Evolutionary conservation across 2,888 invertebrate species (phyloP).

Genomic region (Apoda limacodes): DNA sequence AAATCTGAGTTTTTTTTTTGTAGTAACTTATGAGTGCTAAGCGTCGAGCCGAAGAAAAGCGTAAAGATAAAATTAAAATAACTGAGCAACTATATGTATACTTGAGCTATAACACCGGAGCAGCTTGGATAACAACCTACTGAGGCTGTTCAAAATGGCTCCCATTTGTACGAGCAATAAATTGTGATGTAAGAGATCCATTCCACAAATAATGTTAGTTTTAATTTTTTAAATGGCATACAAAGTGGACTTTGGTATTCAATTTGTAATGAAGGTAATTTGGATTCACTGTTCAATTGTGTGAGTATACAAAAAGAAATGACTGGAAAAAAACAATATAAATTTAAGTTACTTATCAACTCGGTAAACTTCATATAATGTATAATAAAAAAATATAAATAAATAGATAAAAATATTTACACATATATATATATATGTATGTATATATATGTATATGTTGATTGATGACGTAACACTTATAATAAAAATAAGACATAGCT

Average conservation of each 20-base stretch:
- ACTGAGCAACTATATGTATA: constrained; percentile 62
- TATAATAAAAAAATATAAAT: constrained; percentile 53
- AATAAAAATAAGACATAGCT: constrained; percentile 68
- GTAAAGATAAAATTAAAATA: constrained; percentile 41
- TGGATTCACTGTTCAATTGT: constrained; percentile 20
- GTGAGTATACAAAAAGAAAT: constrained; percentile 20
- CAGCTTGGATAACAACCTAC: constrained; percentile 57
- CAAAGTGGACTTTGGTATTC: constrained; percentile 66
- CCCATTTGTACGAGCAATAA: constrained; percentile 62
- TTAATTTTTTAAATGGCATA: constrained; percentile 42
- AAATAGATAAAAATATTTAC: constrained; percentile 67
- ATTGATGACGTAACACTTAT: constrained; percentile 69
- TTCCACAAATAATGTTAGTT: constrained; percentile 36
- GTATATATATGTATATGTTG: constrained; percentile 61
- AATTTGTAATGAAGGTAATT: constrained; percentile 40
- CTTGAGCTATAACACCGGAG: constrained; percentile 66
- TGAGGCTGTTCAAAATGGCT: constrained; percentile 50
- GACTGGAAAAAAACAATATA: constrained; percentile 18
- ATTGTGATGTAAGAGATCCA: constrained; percentile 63
- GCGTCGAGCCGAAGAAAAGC: neutral
- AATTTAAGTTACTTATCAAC: constrained; percentile 34
- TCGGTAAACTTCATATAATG: constrained; percentile 64
- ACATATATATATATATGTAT: constrained; percentile 30
- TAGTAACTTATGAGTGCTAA: too few relatives aligned
- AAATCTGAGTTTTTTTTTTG: too few relatives aligned